Percentiles rank a stretch among this genome's conserved stretches.
These are phyloP conservation scores for Coelinius sp. DNA, from an alignment of 2,888 invertebrate species.

Conservation along the genomic window DNA sequence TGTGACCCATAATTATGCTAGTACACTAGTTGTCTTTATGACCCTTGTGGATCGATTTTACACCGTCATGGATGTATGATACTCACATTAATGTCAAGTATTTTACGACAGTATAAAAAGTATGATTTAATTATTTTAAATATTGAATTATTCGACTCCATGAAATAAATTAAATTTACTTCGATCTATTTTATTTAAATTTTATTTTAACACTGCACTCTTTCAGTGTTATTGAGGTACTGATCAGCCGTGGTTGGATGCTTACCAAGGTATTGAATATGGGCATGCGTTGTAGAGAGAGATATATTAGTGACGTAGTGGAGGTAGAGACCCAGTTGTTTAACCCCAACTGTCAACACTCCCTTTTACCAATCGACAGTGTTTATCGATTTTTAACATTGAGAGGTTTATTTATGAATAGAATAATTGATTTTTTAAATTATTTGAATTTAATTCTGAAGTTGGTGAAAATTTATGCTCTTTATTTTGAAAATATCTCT, in stretches of 20 bases:
- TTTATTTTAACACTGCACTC: not conserved
- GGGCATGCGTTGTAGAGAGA: not conserved
- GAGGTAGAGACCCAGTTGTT: constrained; percentile 4
- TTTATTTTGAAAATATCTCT: no score
- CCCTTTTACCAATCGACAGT: not conserved
- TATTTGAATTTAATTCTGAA: no score
- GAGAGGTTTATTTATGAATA: no score
- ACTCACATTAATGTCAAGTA: not conserved
- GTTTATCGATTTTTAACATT: not conserved
- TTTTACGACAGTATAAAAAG: not conserved
- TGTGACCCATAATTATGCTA: constrained; percentile 17
- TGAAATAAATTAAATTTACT: not conserved
- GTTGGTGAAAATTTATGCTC: no score
- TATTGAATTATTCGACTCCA: constrained; percentile 5
- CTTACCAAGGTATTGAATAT: not conserved
- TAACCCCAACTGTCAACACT: not conserved
- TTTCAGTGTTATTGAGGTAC: constrained; percentile 17
- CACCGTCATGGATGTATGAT: constrained; percentile 9
- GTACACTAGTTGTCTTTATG: constrained; percentile 20
- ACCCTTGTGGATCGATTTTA: constrained; percentile 24
- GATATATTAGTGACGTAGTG: not conserved
- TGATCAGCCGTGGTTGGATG: not conserved
- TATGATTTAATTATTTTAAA: not conserved
- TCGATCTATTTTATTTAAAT: not conserved
- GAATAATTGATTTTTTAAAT: no score